A percentile compares a stretch with the other conserved stretches of the same genome.
phyloP scores from a whole-genome alignment of 2,113 vertebrate species.

The Noctilio leporinus region DNA sequence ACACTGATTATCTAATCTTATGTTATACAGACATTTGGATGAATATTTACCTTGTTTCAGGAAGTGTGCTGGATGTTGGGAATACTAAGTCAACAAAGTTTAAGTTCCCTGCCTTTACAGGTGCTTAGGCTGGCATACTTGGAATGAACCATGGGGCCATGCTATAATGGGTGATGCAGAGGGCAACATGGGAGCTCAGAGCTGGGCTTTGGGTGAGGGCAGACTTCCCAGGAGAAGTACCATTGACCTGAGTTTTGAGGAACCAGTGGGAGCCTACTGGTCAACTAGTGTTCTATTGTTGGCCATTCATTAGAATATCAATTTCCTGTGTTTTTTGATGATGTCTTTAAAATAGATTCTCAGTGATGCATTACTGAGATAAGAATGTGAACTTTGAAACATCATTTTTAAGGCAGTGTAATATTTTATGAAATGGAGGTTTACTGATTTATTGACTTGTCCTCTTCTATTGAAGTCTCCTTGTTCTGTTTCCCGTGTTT shows the following conservation, averaged over 20 bases:
- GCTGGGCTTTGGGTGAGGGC: too few species aligned
- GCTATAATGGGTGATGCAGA: background rate
- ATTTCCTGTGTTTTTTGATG: background rate
- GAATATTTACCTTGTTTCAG: background rate
- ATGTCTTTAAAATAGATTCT: background rate
- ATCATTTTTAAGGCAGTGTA: background rate
- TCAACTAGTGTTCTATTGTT: background rate
- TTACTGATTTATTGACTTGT: background rate
- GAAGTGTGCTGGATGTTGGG: background rate
- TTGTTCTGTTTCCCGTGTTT: background rate
- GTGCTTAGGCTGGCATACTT: background rate
- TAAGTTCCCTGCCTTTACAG: background rate
- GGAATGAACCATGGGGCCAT: background rate
- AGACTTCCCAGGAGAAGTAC: background rate
- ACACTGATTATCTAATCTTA: background rate
- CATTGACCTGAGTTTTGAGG: background rate
- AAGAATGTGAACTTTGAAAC: background rate
- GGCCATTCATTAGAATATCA: background rate
- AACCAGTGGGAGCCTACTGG: background rate
- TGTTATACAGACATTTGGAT: background rate
- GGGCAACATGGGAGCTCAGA: background rate
- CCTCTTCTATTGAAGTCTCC: background rate
- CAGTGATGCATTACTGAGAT: background rate
- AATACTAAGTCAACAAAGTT: background rate
- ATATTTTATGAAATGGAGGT: background rate